Evolutionary conservation across 1,140 invertebrate genomes (phyloP).

Genomic region (Brachionus koreanus): DNA sequence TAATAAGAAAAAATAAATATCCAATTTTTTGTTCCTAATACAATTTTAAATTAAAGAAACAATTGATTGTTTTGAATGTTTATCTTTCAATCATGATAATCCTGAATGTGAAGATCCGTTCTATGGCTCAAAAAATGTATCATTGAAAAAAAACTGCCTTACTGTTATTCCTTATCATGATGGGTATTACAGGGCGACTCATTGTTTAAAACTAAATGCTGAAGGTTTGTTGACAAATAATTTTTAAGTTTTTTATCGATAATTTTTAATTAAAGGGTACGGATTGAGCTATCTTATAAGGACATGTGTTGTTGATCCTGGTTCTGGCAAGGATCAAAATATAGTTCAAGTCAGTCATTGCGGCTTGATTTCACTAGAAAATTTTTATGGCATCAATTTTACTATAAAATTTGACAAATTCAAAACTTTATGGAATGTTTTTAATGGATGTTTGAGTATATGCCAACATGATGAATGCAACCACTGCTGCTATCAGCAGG

Average conservation of each 20-base stretch:
- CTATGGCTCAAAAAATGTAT: background rate
- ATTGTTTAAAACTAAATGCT: slow-evolving; percentile 23
- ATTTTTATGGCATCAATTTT: slow-evolving; percentile 11
- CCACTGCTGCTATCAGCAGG: background rate
- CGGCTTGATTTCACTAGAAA: slow-evolving; percentile 5
- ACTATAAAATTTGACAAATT: slow-evolving; percentile 26
- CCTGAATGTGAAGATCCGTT: slow-evolving; percentile 30
- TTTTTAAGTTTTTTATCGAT: background rate
- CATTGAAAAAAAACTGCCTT: background rate
- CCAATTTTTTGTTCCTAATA: too few relatives aligned
- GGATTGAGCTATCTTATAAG: slow-evolving; percentile 4
- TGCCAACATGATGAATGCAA: slow-evolving; percentile 28
- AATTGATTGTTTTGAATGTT: slow-evolving; percentile 19
- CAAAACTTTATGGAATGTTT: slow-evolving; percentile 13
- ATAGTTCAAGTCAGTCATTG: slow-evolving; percentile 19
- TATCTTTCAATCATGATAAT: slow-evolving; percentile 29
- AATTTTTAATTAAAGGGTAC: background rate
- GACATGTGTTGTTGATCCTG: background rate
- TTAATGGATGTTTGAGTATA: slow-evolving; percentile 22
- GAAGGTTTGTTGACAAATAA: background rate
- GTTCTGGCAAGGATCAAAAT: slow-evolving; percentile 11
- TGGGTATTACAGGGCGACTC: background rate
- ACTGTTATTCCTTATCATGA: background rate
- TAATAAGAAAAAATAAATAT: background rate
- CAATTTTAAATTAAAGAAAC: background rate